These are phyloP conservation scores for Dorcus hopei DNA, from an alignment of 2,888 invertebrate species.

Conservation along the genomic window DNA sequence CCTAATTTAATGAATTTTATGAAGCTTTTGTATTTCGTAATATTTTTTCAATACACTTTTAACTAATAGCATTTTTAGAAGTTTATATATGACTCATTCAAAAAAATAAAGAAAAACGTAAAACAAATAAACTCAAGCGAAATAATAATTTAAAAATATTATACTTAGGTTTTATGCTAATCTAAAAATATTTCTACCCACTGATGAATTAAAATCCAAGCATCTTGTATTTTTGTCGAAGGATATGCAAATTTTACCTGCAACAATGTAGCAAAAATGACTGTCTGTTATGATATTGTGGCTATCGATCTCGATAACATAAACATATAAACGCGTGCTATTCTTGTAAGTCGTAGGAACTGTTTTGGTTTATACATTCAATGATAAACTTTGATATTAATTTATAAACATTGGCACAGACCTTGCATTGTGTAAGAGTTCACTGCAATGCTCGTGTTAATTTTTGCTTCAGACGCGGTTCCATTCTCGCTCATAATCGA, in stretches of 20 bases:
- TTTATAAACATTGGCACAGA: slow-evolving; percentile 21
- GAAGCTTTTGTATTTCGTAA: too few relatives aligned
- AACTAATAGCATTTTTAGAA: too few relatives aligned
- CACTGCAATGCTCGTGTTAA: slow-evolving; percentile 9
- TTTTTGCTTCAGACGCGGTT: background rate
- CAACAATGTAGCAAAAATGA: background rate
- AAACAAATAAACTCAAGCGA: too few relatives aligned
- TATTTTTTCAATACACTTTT: too few relatives aligned
- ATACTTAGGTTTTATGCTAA: too few relatives aligned
- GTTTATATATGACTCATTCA: too few relatives aligned
- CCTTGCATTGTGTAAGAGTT: slow-evolving; percentile 17
- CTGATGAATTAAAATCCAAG: too few relatives aligned
- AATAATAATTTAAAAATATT: too few relatives aligned
- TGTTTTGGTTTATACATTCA: slow-evolving; percentile 15
- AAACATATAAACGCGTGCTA: slow-evolving; percentile 16
- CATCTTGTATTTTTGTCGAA: background rate
- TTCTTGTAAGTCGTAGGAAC: slow-evolving; percentile 15
- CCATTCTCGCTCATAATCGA: background rate
- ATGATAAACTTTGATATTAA: slow-evolving; percentile 19
- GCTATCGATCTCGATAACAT: slow-evolving; percentile 15
- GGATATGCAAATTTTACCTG: background rate
- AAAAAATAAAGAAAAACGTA: too few relatives aligned
- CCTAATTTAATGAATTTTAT: too few relatives aligned
- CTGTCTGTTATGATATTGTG: slow-evolving; percentile 10
- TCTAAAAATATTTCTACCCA: too few relatives aligned